Evolutionary conservation across 2,888 invertebrate genomes (phyloP).

Genomic region (Clepsis dumicolana): DNA sequence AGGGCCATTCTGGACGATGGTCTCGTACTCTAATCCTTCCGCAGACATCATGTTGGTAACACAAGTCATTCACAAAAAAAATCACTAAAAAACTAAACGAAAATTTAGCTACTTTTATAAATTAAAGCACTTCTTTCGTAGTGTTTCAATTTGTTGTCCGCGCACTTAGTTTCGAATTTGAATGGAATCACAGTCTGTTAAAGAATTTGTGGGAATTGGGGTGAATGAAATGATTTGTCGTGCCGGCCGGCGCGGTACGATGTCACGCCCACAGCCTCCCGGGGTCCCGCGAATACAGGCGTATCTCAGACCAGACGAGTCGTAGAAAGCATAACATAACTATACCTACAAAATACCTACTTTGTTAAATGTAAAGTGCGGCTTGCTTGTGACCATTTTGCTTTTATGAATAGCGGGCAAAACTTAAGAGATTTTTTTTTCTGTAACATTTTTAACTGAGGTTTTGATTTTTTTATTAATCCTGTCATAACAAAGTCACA

Average conservation of each 20-base stretch:
- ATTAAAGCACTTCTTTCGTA: constrained; percentile 57
- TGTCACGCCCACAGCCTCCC: constrained; percentile 81
- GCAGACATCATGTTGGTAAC: constrained; percentile 79
- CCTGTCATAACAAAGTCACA: too few relatives aligned
- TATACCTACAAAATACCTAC: constrained; percentile 42
- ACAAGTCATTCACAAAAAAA: constrained; percentile 55
- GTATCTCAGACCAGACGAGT: constrained; percentile 53
- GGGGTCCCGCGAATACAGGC: constrained; percentile 41
- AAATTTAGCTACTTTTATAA: constrained; percentile 60
- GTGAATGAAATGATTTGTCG: constrained; percentile 65
- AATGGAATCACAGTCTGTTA: constrained; percentile 74
- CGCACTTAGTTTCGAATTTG: constrained; percentile 58
- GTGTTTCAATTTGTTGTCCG: constrained; percentile 56
- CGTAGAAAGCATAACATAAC: constrained; percentile 63
- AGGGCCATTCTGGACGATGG: constrained; percentile 88
- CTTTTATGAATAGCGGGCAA: neutral
- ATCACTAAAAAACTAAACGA: constrained; percentile 61
- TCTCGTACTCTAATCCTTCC: constrained; percentile 89
- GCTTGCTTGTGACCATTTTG: constrained; percentile 56
- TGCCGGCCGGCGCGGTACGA: constrained; percentile 73
- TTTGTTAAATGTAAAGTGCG: constrained; percentile 62
- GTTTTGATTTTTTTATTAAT: too few relatives aligned
- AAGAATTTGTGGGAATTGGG: constrained; percentile 66
- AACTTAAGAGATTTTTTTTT: too few relatives aligned
- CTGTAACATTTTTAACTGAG: too few relatives aligned